phyloP scores from a whole-genome alignment of 2,888 invertebrate genomes.

The Drosophila nr. medialis region DNA sequence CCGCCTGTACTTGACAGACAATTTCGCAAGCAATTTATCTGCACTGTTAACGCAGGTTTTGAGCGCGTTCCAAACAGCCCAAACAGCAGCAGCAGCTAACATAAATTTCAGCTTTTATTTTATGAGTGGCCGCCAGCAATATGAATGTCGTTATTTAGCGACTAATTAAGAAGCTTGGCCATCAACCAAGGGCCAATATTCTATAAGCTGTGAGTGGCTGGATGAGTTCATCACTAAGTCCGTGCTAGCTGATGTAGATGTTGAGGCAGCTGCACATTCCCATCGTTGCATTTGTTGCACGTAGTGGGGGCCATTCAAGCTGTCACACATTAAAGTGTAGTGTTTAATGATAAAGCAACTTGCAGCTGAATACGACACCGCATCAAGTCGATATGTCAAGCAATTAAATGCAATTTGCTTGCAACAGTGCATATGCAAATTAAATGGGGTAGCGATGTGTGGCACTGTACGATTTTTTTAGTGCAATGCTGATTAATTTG shows the following conservation, averaged over 20 bases:
- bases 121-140: conserved; percentile 4
- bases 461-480: conserved; percentile 23
- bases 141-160: background rate
- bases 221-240: conserved; percentile 1
- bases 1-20: conserved; percentile 66
- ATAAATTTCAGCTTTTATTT: conserved; percentile 3
- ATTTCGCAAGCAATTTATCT: conserved; percentile 66
- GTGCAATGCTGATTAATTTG: conserved; percentile 59
- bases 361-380: conserved; percentile 15
- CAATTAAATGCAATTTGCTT: conserved; percentile 71
- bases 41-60: conserved; percentile 14
- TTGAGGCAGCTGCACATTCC: conserved; percentile 20
- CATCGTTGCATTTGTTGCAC: conserved; percentile 19
- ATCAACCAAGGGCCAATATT: conserved; percentile 14
- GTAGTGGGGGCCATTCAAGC: conserved; percentile 1
- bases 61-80: conserved; percentile 3
- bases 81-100: conserved; percentile 9
- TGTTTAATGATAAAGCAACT: conserved; percentile 13
- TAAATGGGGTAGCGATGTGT: conserved; percentile 6
- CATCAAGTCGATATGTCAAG: conserved; percentile 52
- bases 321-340: conserved; percentile 9
- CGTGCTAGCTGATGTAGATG: conserved; percentile 8
- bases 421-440: conserved; percentile 44
- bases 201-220: background rate
- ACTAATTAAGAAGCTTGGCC: conserved; percentile 19